Percentiles rank a stretch among this genome's conserved stretches.
Evolutionary conservation across 2,113 vertebrate genomes (phyloP).

Genomic region (Poeciliopsis prolifica): DNA sequence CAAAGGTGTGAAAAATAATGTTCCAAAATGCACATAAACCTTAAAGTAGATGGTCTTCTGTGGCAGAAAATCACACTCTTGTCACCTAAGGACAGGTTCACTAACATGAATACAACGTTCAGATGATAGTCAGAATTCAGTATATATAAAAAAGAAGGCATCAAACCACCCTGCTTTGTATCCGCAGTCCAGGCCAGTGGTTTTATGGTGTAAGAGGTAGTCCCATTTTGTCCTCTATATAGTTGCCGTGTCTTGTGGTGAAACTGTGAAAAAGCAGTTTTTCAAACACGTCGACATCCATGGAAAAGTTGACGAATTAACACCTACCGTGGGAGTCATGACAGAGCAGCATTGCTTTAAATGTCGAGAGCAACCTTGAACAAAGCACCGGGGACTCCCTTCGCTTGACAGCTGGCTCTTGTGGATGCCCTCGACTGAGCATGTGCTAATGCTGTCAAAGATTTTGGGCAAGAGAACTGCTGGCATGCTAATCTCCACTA

Average conservation of each 20-base stretch:
- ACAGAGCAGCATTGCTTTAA: constrained; percentile 33
- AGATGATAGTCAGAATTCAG: too few species aligned
- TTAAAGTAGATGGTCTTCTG: too few species aligned
- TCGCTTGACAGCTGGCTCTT: constrained; percentile 68
- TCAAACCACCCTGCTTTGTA: too few species aligned
- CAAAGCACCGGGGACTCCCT: constrained; percentile 61
- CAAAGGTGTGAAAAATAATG: too few species aligned
- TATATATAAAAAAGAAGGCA: too few species aligned
- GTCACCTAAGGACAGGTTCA: too few species aligned
- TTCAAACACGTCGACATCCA: constrained; percentile 52
- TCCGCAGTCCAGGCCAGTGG: too few species aligned
- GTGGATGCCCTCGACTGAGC: constrained; percentile 56
- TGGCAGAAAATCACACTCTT: too few species aligned
- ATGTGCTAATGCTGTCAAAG: constrained; percentile 62
- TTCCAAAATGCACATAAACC: too few species aligned
- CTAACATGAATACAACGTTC: too few species aligned
- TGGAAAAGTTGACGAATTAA: constrained; percentile 68
- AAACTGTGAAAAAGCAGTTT: constrained; percentile 38
- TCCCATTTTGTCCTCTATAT: neutral
- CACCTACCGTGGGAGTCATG: constrained; percentile 65
- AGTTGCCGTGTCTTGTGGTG: constrained; percentile 5
- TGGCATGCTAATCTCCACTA: constrained; percentile 68
- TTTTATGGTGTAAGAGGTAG: too few species aligned
- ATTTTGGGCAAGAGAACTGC: constrained; percentile 58
- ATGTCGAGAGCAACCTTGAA: constrained; percentile 72